A percentile compares a stretch with the other conserved stretches of the same genome.
Conservation (phyloP, 1,140 invertebrate species). For the Drosophila pachea region DNA sequence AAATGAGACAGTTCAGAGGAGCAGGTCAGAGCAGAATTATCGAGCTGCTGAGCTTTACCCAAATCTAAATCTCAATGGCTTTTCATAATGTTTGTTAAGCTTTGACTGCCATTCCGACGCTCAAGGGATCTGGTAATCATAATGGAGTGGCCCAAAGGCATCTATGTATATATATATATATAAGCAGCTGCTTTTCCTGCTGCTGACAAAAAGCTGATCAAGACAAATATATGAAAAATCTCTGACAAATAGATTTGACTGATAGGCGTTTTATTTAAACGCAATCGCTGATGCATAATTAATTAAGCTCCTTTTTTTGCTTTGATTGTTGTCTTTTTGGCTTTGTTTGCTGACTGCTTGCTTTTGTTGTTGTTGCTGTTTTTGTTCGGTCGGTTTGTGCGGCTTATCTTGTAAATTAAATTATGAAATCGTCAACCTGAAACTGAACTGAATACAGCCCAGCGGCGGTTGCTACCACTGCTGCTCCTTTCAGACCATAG, state of each 20-base stretch:
- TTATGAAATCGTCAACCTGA: conserved; percentile 77
- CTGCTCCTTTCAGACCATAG: conserved; percentile 70
- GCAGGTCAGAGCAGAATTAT: too few relatives aligned
- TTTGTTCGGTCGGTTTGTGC: conserved; percentile 42
- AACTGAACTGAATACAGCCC: conserved; percentile 64
- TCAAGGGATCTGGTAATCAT: too few relatives aligned
- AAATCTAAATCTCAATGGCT: too few relatives aligned
- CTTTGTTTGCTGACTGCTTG: conserved; percentile 41
- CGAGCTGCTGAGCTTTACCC: too few relatives aligned
- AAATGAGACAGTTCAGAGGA: background rate
- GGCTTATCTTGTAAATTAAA: conserved; percentile 75
- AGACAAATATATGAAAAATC: conserved; percentile 30
- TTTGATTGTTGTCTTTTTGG: conserved; percentile 40
- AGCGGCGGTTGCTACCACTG: conserved; percentile 29
- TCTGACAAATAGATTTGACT: conserved; percentile 50
- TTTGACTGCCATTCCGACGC: too few relatives aligned
- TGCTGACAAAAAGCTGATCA: background rate
- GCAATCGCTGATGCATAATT: conserved; percentile 77
- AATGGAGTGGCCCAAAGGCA: too few relatives aligned
- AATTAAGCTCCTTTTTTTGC: conserved; percentile 63
- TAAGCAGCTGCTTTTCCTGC: conserved; percentile 30
- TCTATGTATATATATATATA: too few relatives aligned
- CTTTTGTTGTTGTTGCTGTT: conserved; percentile 20
- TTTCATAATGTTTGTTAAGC: too few relatives aligned
- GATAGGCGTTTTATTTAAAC: conserved; percentile 69